Conservation (phyloP, 2,113 vertebrate genomes). For the Lophochroa leadbeateri region DNA sequence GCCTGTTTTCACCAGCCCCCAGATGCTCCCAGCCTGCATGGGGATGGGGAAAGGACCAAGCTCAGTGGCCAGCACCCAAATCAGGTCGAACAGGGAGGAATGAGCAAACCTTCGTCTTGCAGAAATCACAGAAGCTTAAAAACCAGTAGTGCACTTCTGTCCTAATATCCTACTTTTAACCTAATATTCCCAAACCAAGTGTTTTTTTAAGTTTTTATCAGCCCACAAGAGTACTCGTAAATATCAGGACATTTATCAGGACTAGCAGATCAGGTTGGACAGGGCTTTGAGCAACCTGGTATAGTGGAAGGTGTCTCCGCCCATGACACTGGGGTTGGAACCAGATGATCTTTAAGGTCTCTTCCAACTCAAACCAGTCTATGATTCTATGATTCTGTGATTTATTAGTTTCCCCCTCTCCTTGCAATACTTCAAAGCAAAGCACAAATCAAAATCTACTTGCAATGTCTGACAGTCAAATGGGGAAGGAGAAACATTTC, state of each 20-base stretch:
- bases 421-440: neutral
- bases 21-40: fast-evolving
- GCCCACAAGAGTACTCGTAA: neutral
- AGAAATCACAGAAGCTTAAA: neutral
- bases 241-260: neutral
- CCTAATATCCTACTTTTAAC: neutral
- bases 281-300: neutral
- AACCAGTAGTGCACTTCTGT: neutral
- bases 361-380: neutral
- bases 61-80: neutral
- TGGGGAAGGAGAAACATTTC: neutral
- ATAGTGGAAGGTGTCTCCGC: neutral
- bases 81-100: neutral
- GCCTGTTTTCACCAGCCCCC: neutral
- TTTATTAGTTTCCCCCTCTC: neutral
- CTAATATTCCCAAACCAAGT: neutral
- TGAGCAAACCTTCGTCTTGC: neutral
- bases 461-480: neutral
- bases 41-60: neutral
- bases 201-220: neutral
- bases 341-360: neutral
- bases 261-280: neutral
- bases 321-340: neutral
- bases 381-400: neutral
- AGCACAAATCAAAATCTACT: neutral